These are phyloP conservation scores for Lasiommata megera DNA, from an alignment of 2,888 invertebrate species.

Conservation along the genomic window DNA sequence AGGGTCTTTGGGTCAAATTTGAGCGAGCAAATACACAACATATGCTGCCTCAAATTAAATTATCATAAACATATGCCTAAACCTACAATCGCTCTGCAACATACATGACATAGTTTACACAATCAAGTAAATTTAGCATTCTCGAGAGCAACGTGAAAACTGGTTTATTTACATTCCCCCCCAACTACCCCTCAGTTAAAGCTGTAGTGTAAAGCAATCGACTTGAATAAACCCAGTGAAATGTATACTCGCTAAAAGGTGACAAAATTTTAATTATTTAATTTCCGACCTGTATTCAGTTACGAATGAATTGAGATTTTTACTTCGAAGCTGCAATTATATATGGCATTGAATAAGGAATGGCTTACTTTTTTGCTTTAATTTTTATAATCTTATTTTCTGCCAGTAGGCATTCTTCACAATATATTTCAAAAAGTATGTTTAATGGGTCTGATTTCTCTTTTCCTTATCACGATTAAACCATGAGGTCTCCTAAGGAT, in stretches of 20 bases:
- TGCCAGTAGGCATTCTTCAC: no score
- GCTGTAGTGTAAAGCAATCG: conserved; percentile 14
- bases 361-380: no score
- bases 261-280: neutral
- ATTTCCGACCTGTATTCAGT: neutral
- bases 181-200: neutral
- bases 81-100: no score
- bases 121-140: conserved; percentile 18
- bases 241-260: neutral
- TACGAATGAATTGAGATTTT: neutral
- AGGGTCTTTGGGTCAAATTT: no score
- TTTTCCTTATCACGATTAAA: no score
- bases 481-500: no score
- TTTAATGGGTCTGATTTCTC: no score
- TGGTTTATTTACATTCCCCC: conserved; percentile 12
- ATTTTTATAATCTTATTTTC: no score
- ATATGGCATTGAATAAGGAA: neutral
- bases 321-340: neutral
- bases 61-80: no score
- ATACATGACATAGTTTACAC: conserved; percentile 7
- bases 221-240: conserved; percentile 11
- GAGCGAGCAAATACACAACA: no score
- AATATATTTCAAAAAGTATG: no score
- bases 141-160: conserved; percentile 9
- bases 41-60: no score